A percentile compares a stretch with the other conserved stretches of the same genome.
These are phyloP conservation scores for Chromobotia macracanthus DNA, from an alignment of 2,797 vertebrate genomes.

Conservation along the genomic window DNA sequence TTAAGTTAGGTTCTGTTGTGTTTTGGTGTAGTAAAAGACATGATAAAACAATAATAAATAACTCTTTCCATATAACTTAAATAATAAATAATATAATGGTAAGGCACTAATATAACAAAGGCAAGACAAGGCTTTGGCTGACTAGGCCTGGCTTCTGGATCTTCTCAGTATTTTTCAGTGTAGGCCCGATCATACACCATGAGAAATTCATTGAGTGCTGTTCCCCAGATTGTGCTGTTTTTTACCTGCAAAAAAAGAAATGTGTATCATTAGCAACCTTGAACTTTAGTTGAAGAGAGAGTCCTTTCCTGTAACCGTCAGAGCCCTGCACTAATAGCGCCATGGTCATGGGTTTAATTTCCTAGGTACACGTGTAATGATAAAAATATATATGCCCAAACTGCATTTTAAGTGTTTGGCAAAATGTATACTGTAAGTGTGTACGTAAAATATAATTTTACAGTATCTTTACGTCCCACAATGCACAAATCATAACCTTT, in stretches of 20 bases:
- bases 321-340: neutral
- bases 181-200: conserved; percentile 14
- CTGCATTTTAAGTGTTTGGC: too few species aligned
- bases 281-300: neutral
- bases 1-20: conserved; percentile 13
- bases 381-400: too few species aligned
- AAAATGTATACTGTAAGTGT: too few species aligned
- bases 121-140: neutral
- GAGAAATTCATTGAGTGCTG: conserved; percentile 50
- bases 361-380: neutral
- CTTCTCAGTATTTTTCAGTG: neutral
- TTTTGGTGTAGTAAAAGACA: conserved; percentile 29
- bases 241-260: conserved; percentile 41
- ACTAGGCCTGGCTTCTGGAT: neutral
- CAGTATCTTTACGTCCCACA: too few species aligned
- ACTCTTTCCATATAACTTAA: conserved; percentile 46
- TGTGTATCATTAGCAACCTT: neutral
- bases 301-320: too few species aligned
- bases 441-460: too few species aligned
- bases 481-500: too few species aligned
- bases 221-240: conserved; percentile 22
- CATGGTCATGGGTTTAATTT: neutral
- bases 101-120: conserved; percentile 19
- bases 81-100: conserved; percentile 52
- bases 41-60: conserved; percentile 58